Evolutionary conservation across 2,797 vertebrate species (phyloP), one percentile per base, ranked within the genome.

Genomic region (Phrynocephalus guinanensis): DNA sequence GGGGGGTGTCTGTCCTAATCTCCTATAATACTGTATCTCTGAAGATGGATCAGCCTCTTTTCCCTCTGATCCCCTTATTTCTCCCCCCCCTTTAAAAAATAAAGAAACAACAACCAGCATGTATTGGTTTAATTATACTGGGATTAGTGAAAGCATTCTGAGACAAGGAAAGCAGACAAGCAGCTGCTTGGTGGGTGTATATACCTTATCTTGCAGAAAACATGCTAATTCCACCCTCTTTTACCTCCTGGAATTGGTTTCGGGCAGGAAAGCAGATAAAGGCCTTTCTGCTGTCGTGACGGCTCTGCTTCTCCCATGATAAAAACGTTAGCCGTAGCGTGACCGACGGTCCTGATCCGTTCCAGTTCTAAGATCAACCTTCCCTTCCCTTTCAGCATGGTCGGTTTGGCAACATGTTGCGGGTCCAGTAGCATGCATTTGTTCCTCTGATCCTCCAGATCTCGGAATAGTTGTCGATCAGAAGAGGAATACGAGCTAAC

Each of bases 51-150:
- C 90, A 90, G 85, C 89, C 30, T 60, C 86, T 90, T 67, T 2
- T 79, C 15, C 6, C 22, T 20, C 38, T 20, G 70, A 79, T 75
- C 82, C 56, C 10, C 66, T 8, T 15, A 15, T 78, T 48, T 18
- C 16, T 16, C 10, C 66, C 5, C 66, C 5, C 15, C 28, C 24
- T 80, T 38, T 10, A 33, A 68, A 33, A 13, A 38, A 15, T 38
- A 50, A 28, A n/a, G 9, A 71, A 72, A n/a, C 48, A 26, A 63
- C 13, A n/a, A 18, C 26, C 68, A 72, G 18, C 20, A 52, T 78
- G 13, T 38, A 71, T 44, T 30, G 22, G 68, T 93, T 92, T 94
- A 91, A 88, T 89, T 87, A 68, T 2, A 6, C 18, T 78, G 52
- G 86, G 86, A 91, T 94, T 93, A 91, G 88, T 4, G 0, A 67